phyloP scores from a whole-genome alignment of 1,140 invertebrate species.

The Nebria ingens region DNA sequence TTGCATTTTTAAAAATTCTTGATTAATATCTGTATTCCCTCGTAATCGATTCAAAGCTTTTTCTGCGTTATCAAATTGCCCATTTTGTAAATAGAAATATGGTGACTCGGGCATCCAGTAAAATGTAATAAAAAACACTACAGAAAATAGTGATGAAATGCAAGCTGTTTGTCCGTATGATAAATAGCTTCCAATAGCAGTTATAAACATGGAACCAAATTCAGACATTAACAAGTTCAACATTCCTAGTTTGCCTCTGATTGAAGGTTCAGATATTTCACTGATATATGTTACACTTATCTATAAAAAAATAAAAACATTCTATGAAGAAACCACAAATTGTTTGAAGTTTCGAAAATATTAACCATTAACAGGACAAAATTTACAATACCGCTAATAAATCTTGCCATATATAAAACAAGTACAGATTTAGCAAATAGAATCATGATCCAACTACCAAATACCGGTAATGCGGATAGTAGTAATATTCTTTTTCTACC shows the following conservation, averaged over 20 bases:
- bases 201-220: not conserved
- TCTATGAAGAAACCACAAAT: too few species aligned
- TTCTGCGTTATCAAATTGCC: not conserved
- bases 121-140: slow-evolving; percentile 3
- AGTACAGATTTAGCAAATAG: not conserved
- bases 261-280: slow-evolving; percentile 2
- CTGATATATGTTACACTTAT: not conserved
- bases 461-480: not conserved
- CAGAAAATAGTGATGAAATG: not conserved
- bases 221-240: not conserved
- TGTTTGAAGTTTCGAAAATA: not conserved
- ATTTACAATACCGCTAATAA: not conserved
- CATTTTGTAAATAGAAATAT: not conserved
- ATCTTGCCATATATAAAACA: not conserved
- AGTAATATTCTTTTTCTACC: not conserved
- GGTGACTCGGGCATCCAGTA: slow-evolving; percentile 4
- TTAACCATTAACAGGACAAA: not conserved
- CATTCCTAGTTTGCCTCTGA: not conserved
- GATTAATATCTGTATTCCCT: not conserved
- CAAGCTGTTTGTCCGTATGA: not conserved
- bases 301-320: slow-evolving; percentile 1
- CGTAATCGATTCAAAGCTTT: not conserved
- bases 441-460: not conserved
- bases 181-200: not conserved
- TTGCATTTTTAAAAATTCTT: not conserved